phyloP scores from a whole-genome alignment of 2,888 invertebrate species.

The Tubulanus polymorphus region DNA sequence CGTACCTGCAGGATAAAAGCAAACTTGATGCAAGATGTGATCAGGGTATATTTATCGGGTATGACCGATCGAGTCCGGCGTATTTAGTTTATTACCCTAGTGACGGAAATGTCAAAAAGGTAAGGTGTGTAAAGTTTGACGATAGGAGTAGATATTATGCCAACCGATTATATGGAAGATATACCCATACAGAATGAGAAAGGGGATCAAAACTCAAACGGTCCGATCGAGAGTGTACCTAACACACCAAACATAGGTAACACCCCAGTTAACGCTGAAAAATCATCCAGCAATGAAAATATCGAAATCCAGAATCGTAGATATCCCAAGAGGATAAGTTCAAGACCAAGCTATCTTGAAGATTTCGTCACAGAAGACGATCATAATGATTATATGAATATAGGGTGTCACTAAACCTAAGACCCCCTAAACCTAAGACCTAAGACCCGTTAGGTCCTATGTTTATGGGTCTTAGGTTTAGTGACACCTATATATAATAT shows the following conservation, averaged over 20 bases:
- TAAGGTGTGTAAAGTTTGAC: constrained; percentile 3
- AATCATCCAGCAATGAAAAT: neutral
- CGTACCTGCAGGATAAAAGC: too few relatives aligned
- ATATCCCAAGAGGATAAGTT: neutral
- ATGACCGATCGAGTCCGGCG: constrained; percentile 9
- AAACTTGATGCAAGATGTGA: constrained; percentile 13
- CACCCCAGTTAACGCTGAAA: neutral
- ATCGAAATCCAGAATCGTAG: neutral
- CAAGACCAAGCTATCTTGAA: constrained; percentile 5
- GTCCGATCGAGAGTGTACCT: neutral
- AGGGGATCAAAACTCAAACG: neutral
- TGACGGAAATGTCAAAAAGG: neutral
- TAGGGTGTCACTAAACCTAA: too few relatives aligned
- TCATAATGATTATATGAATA: neutral
- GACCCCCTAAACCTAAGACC: too few relatives aligned
- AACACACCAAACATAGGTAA: neutral
- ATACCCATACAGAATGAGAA: neutral
- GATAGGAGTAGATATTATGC: too few relatives aligned
- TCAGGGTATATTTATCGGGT: constrained; percentile 12
- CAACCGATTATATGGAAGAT: too few relatives aligned
- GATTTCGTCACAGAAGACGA: neutral
- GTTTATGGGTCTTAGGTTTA: too few relatives aligned
- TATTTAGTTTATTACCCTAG: neutral
- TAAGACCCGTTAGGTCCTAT: too few relatives aligned
- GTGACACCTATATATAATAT: too few relatives aligned